Evolutionary conservation across 2,113 vertebrate genomes (phyloP).

Genomic region (Fregetta grallaria): DNA sequence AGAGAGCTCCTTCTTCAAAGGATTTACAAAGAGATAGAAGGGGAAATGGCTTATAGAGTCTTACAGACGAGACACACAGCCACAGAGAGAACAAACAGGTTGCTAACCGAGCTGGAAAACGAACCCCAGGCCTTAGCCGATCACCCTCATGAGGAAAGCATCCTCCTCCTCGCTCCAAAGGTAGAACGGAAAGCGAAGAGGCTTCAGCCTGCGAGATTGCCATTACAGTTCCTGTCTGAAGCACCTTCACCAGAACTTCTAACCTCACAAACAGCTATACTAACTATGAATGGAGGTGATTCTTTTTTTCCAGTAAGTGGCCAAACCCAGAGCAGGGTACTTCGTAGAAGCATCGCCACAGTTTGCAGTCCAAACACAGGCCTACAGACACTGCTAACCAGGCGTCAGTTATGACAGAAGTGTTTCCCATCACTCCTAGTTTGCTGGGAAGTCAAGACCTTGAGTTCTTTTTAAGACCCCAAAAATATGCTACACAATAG

Average conservation of each 20-base stretch:
- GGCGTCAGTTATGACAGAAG: constrained; percentile 65
- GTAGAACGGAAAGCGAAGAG: neutral
- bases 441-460: constrained; percentile 43
- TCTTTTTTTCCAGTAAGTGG: neutral
- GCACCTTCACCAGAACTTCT: neutral
- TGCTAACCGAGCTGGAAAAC: neutral
- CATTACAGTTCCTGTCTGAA: neutral
- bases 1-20: neutral
- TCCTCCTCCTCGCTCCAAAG: neutral
- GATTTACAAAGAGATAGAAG: neutral
- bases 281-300: neutral
- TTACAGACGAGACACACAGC: neutral
- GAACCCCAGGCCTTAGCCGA: neutral
- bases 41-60: neutral
- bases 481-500: constrained; percentile 25
- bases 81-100: neutral
- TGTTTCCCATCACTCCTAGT: constrained; percentile 62
- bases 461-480: constrained; percentile 12
- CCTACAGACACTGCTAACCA: constrained; percentile 72
- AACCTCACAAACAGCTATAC: neutral
- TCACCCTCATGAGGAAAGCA: neutral
- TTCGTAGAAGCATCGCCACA: constrained; percentile 69
- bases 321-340: constrained; percentile 53
- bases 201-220: neutral
- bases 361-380: constrained; percentile 77